A percentile compares a stretch with the other conserved stretches of the same genome.
Evolutionary conservation across 2,888 invertebrate genomes (phyloP).

Genomic region (Bellardia bayeri): DNA sequence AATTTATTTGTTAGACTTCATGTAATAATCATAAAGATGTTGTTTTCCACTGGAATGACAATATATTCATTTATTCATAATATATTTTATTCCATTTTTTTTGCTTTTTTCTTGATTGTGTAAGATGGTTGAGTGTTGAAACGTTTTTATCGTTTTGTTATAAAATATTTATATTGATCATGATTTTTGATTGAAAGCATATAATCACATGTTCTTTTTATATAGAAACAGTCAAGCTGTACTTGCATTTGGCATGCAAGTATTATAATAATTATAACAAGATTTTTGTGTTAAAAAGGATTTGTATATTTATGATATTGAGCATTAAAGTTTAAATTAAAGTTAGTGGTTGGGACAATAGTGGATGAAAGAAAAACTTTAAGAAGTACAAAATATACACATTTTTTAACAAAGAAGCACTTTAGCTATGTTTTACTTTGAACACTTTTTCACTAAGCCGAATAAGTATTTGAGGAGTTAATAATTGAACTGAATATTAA

Average conservation of each 20-base stretch:
- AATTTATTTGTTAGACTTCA: slow-evolving; percentile 25
- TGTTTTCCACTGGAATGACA: slow-evolving; percentile 20
- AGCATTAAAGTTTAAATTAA: not conserved
- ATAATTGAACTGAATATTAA: no score
- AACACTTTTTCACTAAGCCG: no score
- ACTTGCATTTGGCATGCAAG: slow-evolving; percentile 6
- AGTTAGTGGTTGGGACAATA: no score
- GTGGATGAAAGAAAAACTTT: no score
- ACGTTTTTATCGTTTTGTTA: slow-evolving; percentile 38
- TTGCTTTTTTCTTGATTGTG: not conserved
- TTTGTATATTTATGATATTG: not conserved
- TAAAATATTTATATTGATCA: slow-evolving; percentile 56
- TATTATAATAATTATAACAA: not conserved
- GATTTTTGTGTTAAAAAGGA: not conserved
- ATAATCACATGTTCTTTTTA: not conserved
- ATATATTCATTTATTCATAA: not conserved
- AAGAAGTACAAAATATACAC: no score
- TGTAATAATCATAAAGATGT: slow-evolving; percentile 26
- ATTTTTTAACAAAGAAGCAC: no score
- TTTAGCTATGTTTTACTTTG: no score
- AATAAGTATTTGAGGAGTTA: no score
- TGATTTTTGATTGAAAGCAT: slow-evolving; percentile 52
- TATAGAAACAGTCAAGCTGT: no score
- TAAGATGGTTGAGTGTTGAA: slow-evolving; percentile 35
- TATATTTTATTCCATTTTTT: slow-evolving; percentile 14